Evolutionary conservation across 2,888 invertebrate species (phyloP), one percentile per base, ranked within the genome.

Genomic region (Melipona beecheii): DNA sequence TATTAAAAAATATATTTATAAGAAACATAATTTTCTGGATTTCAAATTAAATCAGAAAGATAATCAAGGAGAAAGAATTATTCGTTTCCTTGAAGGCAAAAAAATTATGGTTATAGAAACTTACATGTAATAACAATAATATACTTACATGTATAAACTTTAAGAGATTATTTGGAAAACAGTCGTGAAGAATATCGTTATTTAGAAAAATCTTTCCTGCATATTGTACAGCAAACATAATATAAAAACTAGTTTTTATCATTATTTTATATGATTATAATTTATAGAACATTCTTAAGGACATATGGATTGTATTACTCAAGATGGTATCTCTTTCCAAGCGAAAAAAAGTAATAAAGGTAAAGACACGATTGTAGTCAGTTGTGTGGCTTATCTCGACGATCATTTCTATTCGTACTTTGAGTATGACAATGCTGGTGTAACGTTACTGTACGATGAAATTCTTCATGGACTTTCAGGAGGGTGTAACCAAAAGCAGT

Each of bases 371-470:
- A 70, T 49, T n/a, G 4, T 73, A n/a, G 17, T 68, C n/a, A 36
- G 49, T 65, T 36, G 24, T 49, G 73, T 78, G 65, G 31, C 56
- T 66, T 78, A 78, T 73, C 78, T 78, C 50, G 31, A 50, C 27
- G 17, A 58, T 60, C 58, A 21, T 50, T 49, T 75, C 13, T 50
- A 9, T 54, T 54, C 21, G 19, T 65, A 43, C 65, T 65, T 58
- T 17, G 27, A 17, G 2, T 24, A 43, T 24, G 70, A 58, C 36
- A 24, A 70, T 54, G n/a, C 17, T 31, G 27, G 49, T 56, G 31
- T 77, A 49, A 31, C 31, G n/a, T 70, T 77, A 80, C 64, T 9
- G 49, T 43, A 11, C 15, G 64, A 77, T 64, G 31, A 54, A 36
- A 24, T 79, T 77, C 78, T 64, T 31, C 64, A 54, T 17, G 31